Conservation (phyloP, 2,113 vertebrate genomes). For the Istiophorus platypterus region DNA sequence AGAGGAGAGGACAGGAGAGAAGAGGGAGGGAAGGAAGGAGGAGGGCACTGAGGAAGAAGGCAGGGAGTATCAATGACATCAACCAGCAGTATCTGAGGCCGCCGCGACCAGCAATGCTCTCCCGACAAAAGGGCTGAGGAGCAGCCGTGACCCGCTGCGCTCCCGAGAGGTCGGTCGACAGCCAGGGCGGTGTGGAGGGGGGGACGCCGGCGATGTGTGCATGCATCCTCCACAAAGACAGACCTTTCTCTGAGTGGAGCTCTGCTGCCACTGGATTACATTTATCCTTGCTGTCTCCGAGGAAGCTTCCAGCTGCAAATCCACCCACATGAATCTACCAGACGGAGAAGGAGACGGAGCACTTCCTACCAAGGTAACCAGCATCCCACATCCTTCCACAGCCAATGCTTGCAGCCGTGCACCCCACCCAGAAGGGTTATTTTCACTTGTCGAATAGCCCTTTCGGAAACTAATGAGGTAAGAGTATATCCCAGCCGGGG, state of each 20-base stretch:
- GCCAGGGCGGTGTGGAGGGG: slow-evolving; percentile 13
- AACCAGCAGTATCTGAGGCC: slow-evolving; percentile 77
- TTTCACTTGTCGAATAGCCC: slow-evolving; percentile 43
- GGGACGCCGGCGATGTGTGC: slow-evolving; percentile 65
- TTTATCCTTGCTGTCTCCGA: slow-evolving; percentile 56
- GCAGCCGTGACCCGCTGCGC: slow-evolving; percentile 63
- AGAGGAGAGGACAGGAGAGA: slow-evolving; percentile 51
- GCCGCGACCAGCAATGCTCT: slow-evolving; percentile 68
- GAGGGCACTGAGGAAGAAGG: slow-evolving; percentile 79
- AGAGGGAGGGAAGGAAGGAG: slow-evolving; percentile 56
- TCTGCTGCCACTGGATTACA: slow-evolving; percentile 75
- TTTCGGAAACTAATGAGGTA: slow-evolving; percentile 36
- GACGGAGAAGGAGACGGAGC: slow-evolving; percentile 73
- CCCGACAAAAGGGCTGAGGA: slow-evolving; percentile 69
- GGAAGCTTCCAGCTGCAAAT: slow-evolving; percentile 75
- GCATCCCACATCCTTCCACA: neutral
- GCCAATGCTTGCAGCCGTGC: slow-evolving; percentile 25
- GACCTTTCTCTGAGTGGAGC: slow-evolving; percentile 62
- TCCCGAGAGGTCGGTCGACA: slow-evolving; percentile 46
- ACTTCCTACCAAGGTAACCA: slow-evolving; percentile 74
- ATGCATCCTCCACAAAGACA: slow-evolving; percentile 68
- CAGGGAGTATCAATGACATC: slow-evolving; percentile 81
- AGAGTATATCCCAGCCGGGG: neutral
- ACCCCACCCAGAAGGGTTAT: slow-evolving; percentile 68
- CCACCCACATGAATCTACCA: slow-evolving; percentile 78